Conservation (phyloP, 92 coral and sea anemone genomes). For the Blastomussa wellsi region DNA sequence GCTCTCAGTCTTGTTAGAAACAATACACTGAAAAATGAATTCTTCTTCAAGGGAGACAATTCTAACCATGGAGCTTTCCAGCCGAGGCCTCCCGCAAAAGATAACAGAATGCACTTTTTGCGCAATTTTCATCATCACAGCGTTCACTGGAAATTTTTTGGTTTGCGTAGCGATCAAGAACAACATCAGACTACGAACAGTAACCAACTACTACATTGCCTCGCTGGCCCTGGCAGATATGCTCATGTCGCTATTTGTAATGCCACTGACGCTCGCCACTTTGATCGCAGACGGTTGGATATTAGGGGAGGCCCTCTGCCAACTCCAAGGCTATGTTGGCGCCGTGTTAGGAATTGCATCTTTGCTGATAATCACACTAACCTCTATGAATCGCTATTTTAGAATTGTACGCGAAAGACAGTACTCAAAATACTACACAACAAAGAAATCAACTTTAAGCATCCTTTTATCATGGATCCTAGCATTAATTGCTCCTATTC, state of each 20-base stretch:
- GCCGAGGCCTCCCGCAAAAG: constrained; percentile 27
- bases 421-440: constrained; percentile 17
- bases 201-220: constrained; percentile 58
- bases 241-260: constrained; percentile 31
- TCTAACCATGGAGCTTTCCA: constrained; percentile 26
- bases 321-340: constrained; percentile 54
- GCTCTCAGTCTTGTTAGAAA: neutral
- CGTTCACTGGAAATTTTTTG: constrained; percentile 47
- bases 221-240: constrained; percentile 58
- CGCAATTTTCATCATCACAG: constrained; percentile 10
- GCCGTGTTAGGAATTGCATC: constrained; percentile 40
- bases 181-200: constrained; percentile 47
- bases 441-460: constrained; percentile 19
- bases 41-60: constrained; percentile 16
- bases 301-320: constrained; percentile 56
- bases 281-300: constrained; percentile 41
- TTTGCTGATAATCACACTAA: constrained; percentile 41
- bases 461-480: constrained; percentile 43
- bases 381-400: constrained; percentile 54
- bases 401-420: constrained; percentile 35
- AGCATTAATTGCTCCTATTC: constrained; percentile 27
- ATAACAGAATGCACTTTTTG: constrained; percentile 15
- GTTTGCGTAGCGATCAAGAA: constrained; percentile 54
- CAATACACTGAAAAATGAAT: constrained; percentile 3
- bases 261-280: constrained; percentile 44